phyloP scores from a whole-genome alignment of 2,113 vertebrate species.

The Crotalus tigris region DNA sequence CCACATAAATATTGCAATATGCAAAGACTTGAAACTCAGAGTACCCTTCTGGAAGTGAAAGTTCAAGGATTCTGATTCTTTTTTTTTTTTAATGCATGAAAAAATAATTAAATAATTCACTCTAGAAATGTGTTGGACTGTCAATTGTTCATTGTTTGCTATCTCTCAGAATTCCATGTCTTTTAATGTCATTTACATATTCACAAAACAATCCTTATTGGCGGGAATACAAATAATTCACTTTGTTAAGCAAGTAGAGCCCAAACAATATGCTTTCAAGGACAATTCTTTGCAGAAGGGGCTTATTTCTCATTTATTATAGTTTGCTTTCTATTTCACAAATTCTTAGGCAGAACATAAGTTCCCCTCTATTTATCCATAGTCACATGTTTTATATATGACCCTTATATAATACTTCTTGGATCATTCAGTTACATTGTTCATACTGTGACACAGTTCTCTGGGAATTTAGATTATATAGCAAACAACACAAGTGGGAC shows the following conservation, averaged over 20 bases:
- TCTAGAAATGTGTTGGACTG: background rate
- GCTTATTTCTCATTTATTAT: background rate
- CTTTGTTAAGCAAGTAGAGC: background rate
- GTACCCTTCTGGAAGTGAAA: background rate
- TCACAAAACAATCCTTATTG: background rate
- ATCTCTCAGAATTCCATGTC: background rate
- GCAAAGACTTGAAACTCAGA: background rate
- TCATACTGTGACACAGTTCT: background rate
- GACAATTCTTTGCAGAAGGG: background rate
- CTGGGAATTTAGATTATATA: background rate
- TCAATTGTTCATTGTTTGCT: background rate
- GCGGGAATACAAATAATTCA: background rate
- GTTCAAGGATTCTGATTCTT: background rate
- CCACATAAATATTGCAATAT: background rate
- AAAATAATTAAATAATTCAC: background rate
- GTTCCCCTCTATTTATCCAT: background rate
- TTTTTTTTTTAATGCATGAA: background rate
- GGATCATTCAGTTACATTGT: background rate
- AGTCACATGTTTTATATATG: background rate
- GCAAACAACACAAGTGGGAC: background rate
- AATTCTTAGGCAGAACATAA: background rate
- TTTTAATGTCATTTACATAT: background rate
- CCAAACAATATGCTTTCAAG: background rate
- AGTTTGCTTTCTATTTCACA: background rate
- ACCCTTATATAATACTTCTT: background rate